Evolutionary conservation across 2,797 vertebrate species (phyloP).

Genomic region (Alfaro cultratus): DNA sequence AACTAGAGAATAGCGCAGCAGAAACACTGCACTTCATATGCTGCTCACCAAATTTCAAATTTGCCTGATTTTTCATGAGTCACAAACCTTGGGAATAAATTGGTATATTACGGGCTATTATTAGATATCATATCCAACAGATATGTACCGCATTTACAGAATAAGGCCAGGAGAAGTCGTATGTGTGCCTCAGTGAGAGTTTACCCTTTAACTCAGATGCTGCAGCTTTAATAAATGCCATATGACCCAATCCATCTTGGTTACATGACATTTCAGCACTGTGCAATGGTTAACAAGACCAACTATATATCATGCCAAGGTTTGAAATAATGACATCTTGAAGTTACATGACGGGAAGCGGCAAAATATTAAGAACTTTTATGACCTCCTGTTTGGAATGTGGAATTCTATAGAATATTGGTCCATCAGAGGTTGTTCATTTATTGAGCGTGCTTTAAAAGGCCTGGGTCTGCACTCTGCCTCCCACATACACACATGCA

Average conservation of each 20-base stretch:
- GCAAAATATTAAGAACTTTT: slow-evolving; percentile 13
- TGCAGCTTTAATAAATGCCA: slow-evolving; percentile 61
- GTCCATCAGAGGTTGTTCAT: slow-evolving; percentile 46
- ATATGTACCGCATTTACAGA: slow-evolving; percentile 42
- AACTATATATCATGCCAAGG: slow-evolving; percentile 44
- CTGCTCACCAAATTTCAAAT: neutral
- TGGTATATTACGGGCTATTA: slow-evolving; percentile 14
- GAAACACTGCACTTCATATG: neutral
- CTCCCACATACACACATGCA: slow-evolving; percentile 16
- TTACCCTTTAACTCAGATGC: slow-evolving; percentile 70
- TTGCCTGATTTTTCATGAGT: neutral
- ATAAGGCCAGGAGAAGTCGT: slow-evolving; percentile 36
- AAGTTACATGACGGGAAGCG: slow-evolving; percentile 40
- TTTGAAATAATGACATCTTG: slow-evolving; percentile 50
- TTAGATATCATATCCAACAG: slow-evolving; percentile 26
- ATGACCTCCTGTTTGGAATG: slow-evolving; percentile 32
- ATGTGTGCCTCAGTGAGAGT: slow-evolving; percentile 55
- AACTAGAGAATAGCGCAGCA: neutral
- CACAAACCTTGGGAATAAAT: neutral
- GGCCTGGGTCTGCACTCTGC: slow-evolving; percentile 23
- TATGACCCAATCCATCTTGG: slow-evolving; percentile 65
- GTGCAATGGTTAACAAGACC: slow-evolving; percentile 64
- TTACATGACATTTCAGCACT: slow-evolving; percentile 64
- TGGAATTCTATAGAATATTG: slow-evolving; percentile 33
- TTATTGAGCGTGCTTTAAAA: slow-evolving; percentile 48